Evolutionary conservation across 2,888 invertebrate genomes (phyloP), one percentile per base, ranked within the genome.

Genomic region (Toxonevra muliebris): DNA sequence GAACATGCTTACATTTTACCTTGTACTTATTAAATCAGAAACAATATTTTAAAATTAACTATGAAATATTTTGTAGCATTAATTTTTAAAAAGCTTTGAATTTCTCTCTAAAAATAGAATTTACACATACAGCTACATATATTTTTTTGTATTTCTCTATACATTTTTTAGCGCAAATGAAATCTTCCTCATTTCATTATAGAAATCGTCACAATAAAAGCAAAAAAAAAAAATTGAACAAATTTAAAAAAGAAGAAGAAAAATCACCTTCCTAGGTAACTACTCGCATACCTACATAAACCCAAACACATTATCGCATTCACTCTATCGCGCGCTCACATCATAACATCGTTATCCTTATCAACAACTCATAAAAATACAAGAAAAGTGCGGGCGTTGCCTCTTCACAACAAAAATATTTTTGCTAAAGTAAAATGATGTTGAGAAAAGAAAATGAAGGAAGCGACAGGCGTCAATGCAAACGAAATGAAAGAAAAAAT

Each of bases 341-440:
- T 66, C 64, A 64, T 63, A 53, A 60, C 64, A 61, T 66, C 66
- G 69, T 66, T 69, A 66, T 66, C 64, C 63, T 69, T 64, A 66
- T 66, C 64, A 66, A 64, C 69, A 66, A 69, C 60, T 62, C 66
- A 66, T 66, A 66, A 66, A 63, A 57, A 43, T 41, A 55, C 43
- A 53, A 15, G 42, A 53, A n/a, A 43, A 43, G 54, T 45, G 11
- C 45, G 12, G 11, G 45, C 45, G 45, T n/a, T n/a, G n/a, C 48
- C 8, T 15, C 13, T 13, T 48, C 48, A 15, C 48, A 8, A 7
- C 1, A 12, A 1, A 48, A 13, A 48, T 48, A 11, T 48, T 10
- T 48, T 48, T 13, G 8, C n/a, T 48, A 5, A n/a, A 15, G 13
- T 12, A 48, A 12, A n/a, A 15, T 11, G 48, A 10, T 48, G 48